Percentiles rank a stretch among this genome's conserved stretches.
These are phyloP conservation scores for Tenthredo distinguenda DNA, from an alignment of 2,888 invertebrate species.

Conservation along the genomic window DNA sequence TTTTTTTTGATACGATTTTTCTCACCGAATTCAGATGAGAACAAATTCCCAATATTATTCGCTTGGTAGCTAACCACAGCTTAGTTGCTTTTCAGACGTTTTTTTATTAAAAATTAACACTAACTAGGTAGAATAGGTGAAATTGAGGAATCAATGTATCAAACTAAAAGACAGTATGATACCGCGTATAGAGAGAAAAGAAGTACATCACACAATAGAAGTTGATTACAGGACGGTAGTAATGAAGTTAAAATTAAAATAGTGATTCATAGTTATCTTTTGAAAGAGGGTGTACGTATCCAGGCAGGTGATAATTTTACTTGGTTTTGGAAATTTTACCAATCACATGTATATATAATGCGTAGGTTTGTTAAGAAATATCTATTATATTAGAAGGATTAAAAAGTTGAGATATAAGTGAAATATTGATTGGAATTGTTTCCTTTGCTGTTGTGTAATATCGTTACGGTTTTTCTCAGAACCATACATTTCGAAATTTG, in stretches of 20 bases:
- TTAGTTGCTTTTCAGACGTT: not conserved
- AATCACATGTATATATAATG: constrained; percentile 59
- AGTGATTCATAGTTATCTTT: not conserved
- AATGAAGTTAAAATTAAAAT: not conserved
- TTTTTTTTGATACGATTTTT: not conserved
- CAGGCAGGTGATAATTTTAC: constrained; percentile 52
- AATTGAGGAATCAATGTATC: not conserved
- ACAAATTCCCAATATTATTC: not conserved
- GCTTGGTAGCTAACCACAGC: not conserved
- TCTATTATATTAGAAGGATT: constrained; percentile 35
- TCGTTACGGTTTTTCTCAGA: constrained; percentile 31
- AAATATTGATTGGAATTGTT: constrained; percentile 30
- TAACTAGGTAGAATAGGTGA: not conserved
- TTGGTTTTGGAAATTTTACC: constrained; percentile 58
- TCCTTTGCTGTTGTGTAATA: constrained; percentile 37
- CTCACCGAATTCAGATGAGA: not conserved
- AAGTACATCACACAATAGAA: constrained; percentile 20
- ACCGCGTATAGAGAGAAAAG: not conserved
- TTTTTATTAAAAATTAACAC: not conserved
- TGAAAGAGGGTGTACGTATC: constrained; percentile 16
- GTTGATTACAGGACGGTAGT: not conserved
- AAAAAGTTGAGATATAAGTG: constrained; percentile 11
- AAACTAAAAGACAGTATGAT: not conserved
- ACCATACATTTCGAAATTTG: constrained; percentile 54
- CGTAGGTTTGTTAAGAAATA: constrained; percentile 55